Conservation (phyloP, 2,113 vertebrate genomes). For the Pomatorhinus ruficollis region DNA sequence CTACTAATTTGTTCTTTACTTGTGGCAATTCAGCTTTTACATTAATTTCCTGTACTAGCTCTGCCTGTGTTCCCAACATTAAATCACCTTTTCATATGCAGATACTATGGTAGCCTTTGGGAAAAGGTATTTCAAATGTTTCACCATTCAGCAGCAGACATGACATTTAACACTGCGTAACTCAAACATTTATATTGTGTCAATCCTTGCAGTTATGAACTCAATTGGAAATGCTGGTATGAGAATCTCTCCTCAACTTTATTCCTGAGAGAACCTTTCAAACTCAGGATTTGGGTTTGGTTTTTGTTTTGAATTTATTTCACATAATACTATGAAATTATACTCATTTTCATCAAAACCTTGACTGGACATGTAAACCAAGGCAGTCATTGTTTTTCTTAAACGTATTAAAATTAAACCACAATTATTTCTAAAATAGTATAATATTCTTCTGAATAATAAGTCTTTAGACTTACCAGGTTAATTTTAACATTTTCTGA, state of each 20-base stretch:
- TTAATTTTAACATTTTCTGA: neutral
- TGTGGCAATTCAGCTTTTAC: neutral
- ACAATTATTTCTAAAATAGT: neutral
- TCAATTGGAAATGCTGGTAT: neutral
- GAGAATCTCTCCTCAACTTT: neutral
- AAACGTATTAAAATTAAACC: neutral
- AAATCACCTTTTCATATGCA: neutral
- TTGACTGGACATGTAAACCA: neutral
- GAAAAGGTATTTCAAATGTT: neutral
- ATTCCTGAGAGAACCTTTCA: neutral
- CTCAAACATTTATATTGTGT: neutral
- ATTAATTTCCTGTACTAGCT: neutral
- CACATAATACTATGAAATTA: neutral
- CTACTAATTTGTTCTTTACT: neutral
- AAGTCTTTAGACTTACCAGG: neutral
- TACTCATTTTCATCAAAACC: neutral
- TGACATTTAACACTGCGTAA: neutral
- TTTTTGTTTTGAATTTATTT: neutral
- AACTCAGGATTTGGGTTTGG: neutral
- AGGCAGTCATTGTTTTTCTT: neutral
- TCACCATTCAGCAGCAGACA: neutral
- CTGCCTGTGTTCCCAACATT: neutral
- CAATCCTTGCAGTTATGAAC: neutral
- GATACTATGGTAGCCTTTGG: neutral
- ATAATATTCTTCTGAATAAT: neutral